Base-by-base conservation (phyloP, 1,140 invertebrate genomes). In the Coenobita brevimanus region DNA sequence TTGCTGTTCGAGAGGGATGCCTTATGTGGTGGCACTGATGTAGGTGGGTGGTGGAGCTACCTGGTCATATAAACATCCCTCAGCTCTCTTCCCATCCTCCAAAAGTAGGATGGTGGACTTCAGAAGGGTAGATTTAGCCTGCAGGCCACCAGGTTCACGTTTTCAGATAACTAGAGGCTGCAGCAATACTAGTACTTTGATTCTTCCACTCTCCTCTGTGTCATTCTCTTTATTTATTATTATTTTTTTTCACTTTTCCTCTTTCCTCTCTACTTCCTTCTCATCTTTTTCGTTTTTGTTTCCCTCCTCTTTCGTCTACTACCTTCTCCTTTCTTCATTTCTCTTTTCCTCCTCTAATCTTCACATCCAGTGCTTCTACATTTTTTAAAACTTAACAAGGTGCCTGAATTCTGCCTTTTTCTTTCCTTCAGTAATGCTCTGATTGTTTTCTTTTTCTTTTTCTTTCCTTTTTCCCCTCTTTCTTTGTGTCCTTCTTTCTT, bases 401-500 rank as follows among this genome's bases (percentile, higher is more conserved):
- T 8, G 8, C 13, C 13, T 13, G 64, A 21, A 4, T n/a, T 24
- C 75, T 43, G 41, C 17, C 75, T 24, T n/a, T 54, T 38, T 43
- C 24, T n/a, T 17, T 78, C 24, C n/a, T n/a, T n/a, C n/a, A n/a
- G n/a, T n/a, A n/a, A n/a, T n/a, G n/a, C n/a, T n/a, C n/a, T n/a
- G n/a, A n/a, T n/a, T n/a, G n/a, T n/a, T n/a, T n/a, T 43, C 24
- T 43, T 46, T 46, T 1, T 46, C 43, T 78, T 30, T 79, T 21
- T 54, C 50, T 79, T 30, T 54, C 50, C 36, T 15, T 57, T 21
- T 36, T 54, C 33, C n/a, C 30, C 46, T 57, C 76, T 57, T 27
- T 79, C 50, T 79, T 33, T 79, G 46, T 79, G 27, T 75, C 36
- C 17, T n/a, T 75, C 71, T 75, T n/a, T 75, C 71, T 75, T 10